A percentile compares a stretch with the other conserved stretches of the same genome.
phyloP scores from a whole-genome alignment of 2,113 vertebrate species.

The Paralichthys olivaceus region DNA sequence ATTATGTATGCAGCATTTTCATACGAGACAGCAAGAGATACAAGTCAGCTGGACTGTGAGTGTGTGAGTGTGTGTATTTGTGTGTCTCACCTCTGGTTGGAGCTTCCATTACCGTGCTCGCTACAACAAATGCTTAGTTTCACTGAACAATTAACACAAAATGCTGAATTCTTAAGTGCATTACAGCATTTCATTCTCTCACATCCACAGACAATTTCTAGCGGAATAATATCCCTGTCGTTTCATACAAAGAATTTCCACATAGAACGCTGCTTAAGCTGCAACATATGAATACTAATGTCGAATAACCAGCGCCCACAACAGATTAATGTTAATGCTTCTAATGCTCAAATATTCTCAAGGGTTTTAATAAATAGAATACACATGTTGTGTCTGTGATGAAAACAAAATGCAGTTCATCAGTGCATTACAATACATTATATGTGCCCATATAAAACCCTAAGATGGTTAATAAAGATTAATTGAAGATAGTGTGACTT shows the following conservation, averaged over 20 bases:
- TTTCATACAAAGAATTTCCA: conserved; percentile 43
- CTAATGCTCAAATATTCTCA: conserved; percentile 4
- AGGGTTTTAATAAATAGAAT: conserved; percentile 16
- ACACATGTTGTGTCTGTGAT: neutral
- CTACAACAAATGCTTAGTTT: conserved; percentile 8
- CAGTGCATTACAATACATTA: neutral
- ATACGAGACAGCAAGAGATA: conserved; percentile 51
- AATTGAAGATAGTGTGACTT: conserved; percentile 8
- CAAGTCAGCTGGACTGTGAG: conserved; percentile 38
- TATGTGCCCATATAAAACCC: too few relatives aligned
- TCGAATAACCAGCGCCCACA: conserved; percentile 29
- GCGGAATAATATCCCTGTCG: conserved; percentile 27
- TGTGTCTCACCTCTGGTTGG: conserved; percentile 20
- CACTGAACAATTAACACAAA: conserved; percentile 43
- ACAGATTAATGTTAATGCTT: conserved; percentile 33
- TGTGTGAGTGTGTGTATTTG: neutral
- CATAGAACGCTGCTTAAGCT: conserved; percentile 32
- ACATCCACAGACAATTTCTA: conserved; percentile 30
- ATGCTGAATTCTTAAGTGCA: conserved; percentile 36
- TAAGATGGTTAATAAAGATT: neutral
- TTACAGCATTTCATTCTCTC: conserved; percentile 30
- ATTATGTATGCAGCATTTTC: conserved; percentile 61
- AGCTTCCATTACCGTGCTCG: conserved; percentile 23
- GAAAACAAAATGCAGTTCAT: conserved; percentile 18
- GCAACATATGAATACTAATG: conserved; percentile 34